Evolutionary conservation across 2,888 invertebrate species (phyloP).

Genomic region (Entomobrya multifasciata): DNA sequence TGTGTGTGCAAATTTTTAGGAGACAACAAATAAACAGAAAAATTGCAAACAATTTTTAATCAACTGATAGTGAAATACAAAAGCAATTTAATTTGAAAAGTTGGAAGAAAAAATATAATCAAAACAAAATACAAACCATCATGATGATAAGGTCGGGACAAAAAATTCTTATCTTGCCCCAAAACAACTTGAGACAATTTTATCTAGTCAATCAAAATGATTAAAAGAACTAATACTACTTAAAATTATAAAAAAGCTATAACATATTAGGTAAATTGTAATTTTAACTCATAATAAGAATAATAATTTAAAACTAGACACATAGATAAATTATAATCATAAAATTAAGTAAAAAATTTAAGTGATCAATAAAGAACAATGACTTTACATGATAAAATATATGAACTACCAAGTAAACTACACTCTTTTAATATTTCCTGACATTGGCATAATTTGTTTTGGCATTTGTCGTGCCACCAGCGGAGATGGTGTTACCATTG

Average conservation of each 20-base stretch:
- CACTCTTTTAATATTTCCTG: not conserved
- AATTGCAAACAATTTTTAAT: too few species aligned
- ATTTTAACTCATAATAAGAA: not conserved
- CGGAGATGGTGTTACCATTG: not conserved
- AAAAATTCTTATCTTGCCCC: not conserved
- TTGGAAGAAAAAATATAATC: too few species aligned
- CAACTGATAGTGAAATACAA: not conserved
- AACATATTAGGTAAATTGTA: not conserved
- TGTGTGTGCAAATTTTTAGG: too few species aligned
- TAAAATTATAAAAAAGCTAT: not conserved
- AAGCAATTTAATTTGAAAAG: too few species aligned
- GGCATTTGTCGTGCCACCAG: too few species aligned
- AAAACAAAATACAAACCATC: too few species aligned
- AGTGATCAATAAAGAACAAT: constrained; percentile 24
- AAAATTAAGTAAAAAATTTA: not conserved
- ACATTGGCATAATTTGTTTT: not conserved
- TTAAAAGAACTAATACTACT: not conserved
- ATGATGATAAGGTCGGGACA: too few species aligned
- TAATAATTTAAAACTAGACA: not conserved
- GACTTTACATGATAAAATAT: not conserved
- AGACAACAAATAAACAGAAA: too few species aligned
- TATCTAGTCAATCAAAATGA: not conserved
- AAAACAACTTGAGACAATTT: not conserved
- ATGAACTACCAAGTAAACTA: not conserved
- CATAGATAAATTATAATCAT: too few species aligned